Conservation (phyloP, 2,888 invertebrate genomes). For the Nematopogon swammerdamellus region DNA sequence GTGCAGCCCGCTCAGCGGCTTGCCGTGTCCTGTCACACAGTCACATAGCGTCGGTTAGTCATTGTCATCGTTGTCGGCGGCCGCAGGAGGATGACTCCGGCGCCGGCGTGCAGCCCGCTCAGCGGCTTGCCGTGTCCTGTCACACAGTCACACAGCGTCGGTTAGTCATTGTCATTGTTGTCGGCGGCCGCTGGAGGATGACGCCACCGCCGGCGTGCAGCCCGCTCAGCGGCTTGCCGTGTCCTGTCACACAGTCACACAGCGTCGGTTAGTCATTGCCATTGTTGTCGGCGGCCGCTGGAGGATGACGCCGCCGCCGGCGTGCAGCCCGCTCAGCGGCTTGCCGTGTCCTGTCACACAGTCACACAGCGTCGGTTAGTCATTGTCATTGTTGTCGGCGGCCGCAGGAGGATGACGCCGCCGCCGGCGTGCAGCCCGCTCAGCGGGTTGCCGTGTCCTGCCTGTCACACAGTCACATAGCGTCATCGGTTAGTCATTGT, state of each 20-base stretch:
- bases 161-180: too few species aligned
- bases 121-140: constrained; percentile 48
- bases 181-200: constrained; percentile 43
- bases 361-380: too few species aligned
- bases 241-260: constrained; percentile 28
- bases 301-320: constrained; percentile 42
- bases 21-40: constrained; percentile 39
- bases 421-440: constrained; percentile 46
- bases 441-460: constrained; percentile 45
- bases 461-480: too few species aligned
- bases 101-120: constrained; percentile 46
- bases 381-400: too few species aligned
- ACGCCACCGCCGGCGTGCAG: constrained; percentile 47
- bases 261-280: too few species aligned
- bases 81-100: constrained; percentile 40
- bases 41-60: neutral
- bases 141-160: neutral
- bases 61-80: too few species aligned
- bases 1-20: constrained; percentile 44
- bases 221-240: constrained; percentile 43
- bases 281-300: too few species aligned
- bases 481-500: too few species aligned
- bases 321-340: constrained; percentile 45
- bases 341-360: constrained; percentile 47
- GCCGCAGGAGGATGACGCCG: constrained; percentile 41